Base-by-base conservation (phyloP, 2,888 invertebrate genomes). In the Drosophila barbarae region DNA sequence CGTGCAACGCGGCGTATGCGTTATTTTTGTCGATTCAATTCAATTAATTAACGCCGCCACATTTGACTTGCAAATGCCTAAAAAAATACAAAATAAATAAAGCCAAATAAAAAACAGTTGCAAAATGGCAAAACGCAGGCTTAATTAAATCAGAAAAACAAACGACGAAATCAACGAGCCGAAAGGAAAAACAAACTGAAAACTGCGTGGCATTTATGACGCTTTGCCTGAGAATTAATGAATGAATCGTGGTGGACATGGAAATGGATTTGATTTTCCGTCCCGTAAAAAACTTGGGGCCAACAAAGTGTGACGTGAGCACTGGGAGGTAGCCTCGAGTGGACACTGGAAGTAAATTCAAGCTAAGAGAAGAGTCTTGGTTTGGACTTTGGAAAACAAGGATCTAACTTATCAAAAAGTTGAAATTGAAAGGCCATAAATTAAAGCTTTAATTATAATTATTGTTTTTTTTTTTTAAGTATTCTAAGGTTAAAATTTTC, bases 1-100 rank as follows among this genome's bases (percentile, higher is more conserved):
- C 38, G 73, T 47, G 57, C 58, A 72, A 76, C 69, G 64, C 57
- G 58, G 76, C 78, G 74, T 71, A 74, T 77, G 71, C 74, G 74
- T 73, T 59, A 51, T 75, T 63, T 63, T 63, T 38, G 46, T 34
- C 42, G 42, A 55, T 54, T 23, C 44, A 41, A 72, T 72, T 74
- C 61, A 76, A 78, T 72, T 74, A 76, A 78, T 74, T 74, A 76
- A 69, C 60, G 47, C 65, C 42, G 56, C 39, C 9, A 50, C 44
- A 70, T 79, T 76, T 77, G 69, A 66, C 65, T 72, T 74, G 64
- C 70, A 68, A 80, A 77, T 69, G 42, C 10, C 13, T 23, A 18
- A 8, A 18, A 60, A 58, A 46, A 28, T 36, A 41, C 21, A 56
- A 38, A 49, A 38, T n/a, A 44, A 0, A 44, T 26, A 44, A 0